Percentiles rank a stretch among this genome's conserved stretches.
These are phyloP conservation scores for Musca vetustissima DNA, from an alignment of 1,140 invertebrate species.

Conservation along the genomic window DNA sequence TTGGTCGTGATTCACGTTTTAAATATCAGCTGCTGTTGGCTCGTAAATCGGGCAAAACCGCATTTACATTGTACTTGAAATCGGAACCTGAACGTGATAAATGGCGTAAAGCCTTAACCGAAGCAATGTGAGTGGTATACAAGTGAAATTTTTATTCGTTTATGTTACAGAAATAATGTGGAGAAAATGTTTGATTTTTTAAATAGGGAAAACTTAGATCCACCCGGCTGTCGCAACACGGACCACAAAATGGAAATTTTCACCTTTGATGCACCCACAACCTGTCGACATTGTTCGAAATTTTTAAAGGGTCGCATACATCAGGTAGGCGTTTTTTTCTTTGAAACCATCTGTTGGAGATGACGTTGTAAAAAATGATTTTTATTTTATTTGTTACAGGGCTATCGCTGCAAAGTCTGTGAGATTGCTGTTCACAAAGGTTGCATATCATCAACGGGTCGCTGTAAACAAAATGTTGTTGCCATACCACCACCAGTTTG, in stretches of 20 bases:
- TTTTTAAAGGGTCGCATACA: constrained; percentile 86
- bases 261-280: constrained; percentile 80
- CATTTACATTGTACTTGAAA: constrained; percentile 87
- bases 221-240: constrained; percentile 72
- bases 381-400: constrained; percentile 56
- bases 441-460: constrained; percentile 73
- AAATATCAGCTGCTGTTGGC: constrained; percentile 82
- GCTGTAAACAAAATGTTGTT: constrained; percentile 63
- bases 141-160: too few relatives aligned
- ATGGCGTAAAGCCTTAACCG: constrained; percentile 89
- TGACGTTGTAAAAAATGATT: neutral
- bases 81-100: constrained; percentile 84
- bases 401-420: constrained; percentile 77
- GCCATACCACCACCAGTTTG: constrained; percentile 59
- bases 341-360: neutral
- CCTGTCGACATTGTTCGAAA: constrained; percentile 82
- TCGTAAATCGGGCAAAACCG: constrained; percentile 76
- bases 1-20: constrained; percentile 73
- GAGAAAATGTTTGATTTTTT: constrained; percentile 1
- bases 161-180: neutral
- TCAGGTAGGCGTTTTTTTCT: constrained; percentile 32
- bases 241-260: constrained; percentile 86
- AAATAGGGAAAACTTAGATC: constrained; percentile 83
- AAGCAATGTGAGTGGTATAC: constrained; percentile 78
- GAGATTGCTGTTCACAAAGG: constrained; percentile 73